Evolutionary conservation across 2,888 invertebrate genomes (phyloP).

Genomic region (Pomacea canaliculata): DNA sequence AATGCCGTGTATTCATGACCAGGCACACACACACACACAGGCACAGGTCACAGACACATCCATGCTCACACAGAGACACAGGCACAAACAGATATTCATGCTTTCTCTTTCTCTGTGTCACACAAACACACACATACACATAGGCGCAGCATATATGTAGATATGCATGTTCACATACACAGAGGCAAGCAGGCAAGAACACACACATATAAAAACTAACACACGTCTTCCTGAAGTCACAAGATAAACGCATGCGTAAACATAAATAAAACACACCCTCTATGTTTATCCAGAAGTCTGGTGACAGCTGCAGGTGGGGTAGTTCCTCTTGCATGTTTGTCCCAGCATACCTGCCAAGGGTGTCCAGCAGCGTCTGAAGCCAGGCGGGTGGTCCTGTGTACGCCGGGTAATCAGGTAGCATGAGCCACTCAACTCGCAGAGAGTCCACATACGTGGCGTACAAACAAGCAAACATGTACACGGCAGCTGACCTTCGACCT

Average conservation of each 20-base stretch:
- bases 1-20: no score
- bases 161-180: not conserved
- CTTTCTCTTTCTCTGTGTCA: not conserved
- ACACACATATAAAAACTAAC: not conserved
- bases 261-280: no score
- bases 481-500: not conserved
- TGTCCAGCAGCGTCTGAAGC: no score
- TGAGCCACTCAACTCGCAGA: not conserved
- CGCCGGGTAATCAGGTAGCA: no score
- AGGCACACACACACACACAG: not conserved
- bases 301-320: no score
- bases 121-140: not conserved
- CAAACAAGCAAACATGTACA: constrained; percentile 3
- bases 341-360: no score
- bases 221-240: no score
- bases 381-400: no score
- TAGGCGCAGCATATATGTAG: no score
- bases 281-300: no score
- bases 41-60: not conserved
- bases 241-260: no score
- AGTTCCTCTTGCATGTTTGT: no score
- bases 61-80: not conserved
- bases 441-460: constrained; percentile 13
- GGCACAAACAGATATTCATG: not conserved
- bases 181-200: not conserved